Evolutionary conservation across 2,113 vertebrate species (phyloP).

Genomic region (Siniperca knerii): DNA sequence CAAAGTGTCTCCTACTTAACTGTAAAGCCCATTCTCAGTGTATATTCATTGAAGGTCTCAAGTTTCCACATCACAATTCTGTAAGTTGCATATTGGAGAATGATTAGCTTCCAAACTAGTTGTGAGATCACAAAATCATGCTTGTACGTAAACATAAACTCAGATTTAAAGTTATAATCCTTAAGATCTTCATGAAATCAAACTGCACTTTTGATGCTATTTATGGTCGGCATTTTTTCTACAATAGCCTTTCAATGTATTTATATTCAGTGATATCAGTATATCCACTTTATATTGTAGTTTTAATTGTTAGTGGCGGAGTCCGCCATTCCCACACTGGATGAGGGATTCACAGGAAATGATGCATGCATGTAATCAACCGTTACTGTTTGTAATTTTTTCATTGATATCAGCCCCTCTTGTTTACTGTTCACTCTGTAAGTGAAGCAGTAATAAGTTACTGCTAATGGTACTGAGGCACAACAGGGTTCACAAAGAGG

Average conservation of each 20-base stretch:
- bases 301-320: background rate
- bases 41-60: too few species aligned
- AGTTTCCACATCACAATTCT: background rate
- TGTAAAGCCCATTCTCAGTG: too few species aligned
- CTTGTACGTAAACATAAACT: background rate
- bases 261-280: background rate
- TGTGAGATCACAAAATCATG: background rate
- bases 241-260: background rate
- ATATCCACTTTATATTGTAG: background rate
- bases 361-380: background rate
- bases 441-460: conserved; percentile 1
- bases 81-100: background rate
- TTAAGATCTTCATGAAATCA: background rate
- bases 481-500: conserved; percentile 54
- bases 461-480: background rate
- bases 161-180: background rate
- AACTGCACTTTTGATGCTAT: background rate
- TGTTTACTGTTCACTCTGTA: background rate
- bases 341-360: background rate
- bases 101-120: background rate
- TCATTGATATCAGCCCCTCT: background rate
- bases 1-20: background rate
- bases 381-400: background rate
- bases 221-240: background rate
- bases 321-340: background rate